These are phyloP conservation scores for Microcebus jonahi DNA, from an alignment of 2,113 vertebrate genomes.

Conservation along the genomic window DNA sequence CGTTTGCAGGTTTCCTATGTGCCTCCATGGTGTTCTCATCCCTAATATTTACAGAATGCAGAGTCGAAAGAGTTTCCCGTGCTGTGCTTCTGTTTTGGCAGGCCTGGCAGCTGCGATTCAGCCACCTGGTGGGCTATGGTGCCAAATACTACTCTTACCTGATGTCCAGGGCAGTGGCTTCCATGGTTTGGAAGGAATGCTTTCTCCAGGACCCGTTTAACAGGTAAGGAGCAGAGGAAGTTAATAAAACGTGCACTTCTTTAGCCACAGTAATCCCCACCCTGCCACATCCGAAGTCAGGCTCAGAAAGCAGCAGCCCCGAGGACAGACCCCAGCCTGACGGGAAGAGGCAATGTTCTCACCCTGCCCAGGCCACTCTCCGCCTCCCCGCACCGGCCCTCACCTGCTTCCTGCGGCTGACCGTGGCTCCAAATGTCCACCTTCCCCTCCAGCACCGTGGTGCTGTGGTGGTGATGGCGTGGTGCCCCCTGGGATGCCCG, in stretches of 20 bases:
- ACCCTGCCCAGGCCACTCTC: background rate
- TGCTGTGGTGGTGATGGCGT: fast-evolving
- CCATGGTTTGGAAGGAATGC: conserved; percentile 98
- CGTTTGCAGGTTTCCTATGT: background rate
- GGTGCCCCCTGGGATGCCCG: fast-evolving
- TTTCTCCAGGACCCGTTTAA: conserved; percentile 94
- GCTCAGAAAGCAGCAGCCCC: background rate
- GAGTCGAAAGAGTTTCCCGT: fast-evolving
- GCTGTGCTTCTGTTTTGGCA: conserved; percentile 71
- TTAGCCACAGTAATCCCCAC: fast-evolving
- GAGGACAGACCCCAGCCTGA: background rate
- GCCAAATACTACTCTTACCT: conserved; percentile 99
- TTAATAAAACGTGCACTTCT: background rate
- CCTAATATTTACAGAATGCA: fast-evolving
- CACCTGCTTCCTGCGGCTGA: background rate
- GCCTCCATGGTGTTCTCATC: background rate
- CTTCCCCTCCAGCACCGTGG: fast-evolving
- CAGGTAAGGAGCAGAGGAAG: conserved; percentile 86
- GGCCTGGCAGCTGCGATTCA: conserved; percentile 99
- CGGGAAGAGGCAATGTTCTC: background rate
- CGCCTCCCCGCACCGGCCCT: fast-evolving
- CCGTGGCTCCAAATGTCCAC: fast-evolving
- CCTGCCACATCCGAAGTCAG: fast-evolving
- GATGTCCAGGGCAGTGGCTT: conserved; percentile 97
- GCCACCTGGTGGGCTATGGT: conserved; percentile 97